Base-by-base conservation (phyloP, 2,797 vertebrate genomes). In the Eptatretus atami region DNA sequence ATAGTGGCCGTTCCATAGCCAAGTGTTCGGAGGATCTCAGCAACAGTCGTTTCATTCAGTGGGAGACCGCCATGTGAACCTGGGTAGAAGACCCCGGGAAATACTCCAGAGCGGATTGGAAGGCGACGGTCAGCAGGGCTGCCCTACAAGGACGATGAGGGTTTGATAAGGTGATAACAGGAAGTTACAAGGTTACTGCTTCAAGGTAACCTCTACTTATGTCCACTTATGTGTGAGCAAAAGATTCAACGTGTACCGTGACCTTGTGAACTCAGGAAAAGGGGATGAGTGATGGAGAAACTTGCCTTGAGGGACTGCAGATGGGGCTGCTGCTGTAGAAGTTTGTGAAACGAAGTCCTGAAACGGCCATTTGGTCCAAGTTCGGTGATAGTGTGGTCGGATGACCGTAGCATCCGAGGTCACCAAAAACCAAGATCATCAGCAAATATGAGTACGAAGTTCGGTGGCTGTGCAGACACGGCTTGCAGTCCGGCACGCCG, bases 401-500 rank as follows among this genome's bases (percentile, higher is more conserved):
- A 64, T 92, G 88, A 15, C 86, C 86, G 1, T 80, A 85, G 69
- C 73, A 73, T 0, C 79, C 80, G 71, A 87, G 64, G 67, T 94
- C 87, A 5, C 86, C 87, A 54, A 72, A n/a, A 90, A 11, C 88
- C 88, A 65, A 94, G 63, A 68, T 95, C 87, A 68, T 94, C 87
- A 0, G 85, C 84, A 65, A 94, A 82, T 5, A 95, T 15, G 13
- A 95, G 68, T 25, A 95, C 63, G 24, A 94, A 77, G 61, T 78
- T 94, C 3, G 84, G 83, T 1, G 66, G 73, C 1, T 54, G 64
- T 2, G 19, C 6, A n/a, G 57, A 61, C 15, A 61, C 15, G 57
- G 24, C 57, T 44, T 8, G 31, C 31, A 44, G 31, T 44, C 31
- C 31, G 31, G 31, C 2, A 44, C 31, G 6, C 31, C 31, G 31